Conservation (phyloP, 2,888 invertebrate genomes). For the Nymphalis urticae region DNA sequence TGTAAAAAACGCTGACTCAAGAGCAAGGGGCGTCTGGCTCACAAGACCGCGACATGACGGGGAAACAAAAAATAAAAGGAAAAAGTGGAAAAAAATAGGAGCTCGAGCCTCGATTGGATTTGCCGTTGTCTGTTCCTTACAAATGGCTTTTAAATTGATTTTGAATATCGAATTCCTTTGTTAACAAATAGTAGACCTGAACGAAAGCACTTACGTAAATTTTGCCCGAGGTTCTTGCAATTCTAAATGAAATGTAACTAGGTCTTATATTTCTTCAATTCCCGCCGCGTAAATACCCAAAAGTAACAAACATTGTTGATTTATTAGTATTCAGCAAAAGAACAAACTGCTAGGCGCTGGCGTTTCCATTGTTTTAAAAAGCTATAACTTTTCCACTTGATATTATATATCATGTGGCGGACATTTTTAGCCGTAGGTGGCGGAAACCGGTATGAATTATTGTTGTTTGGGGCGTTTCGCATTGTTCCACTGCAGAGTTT, state of each 20-base stretch:
- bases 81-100: conserved; percentile 66
- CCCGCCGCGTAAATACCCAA: conserved; percentile 44
- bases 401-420: conserved; percentile 79
- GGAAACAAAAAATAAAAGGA: conserved; percentile 63
- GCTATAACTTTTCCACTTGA: conserved; percentile 77
- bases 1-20: conserved; percentile 77
- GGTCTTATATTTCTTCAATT: conserved; percentile 22
- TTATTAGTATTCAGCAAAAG: conserved; percentile 61
- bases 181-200: conserved; percentile 54
- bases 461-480: conserved; percentile 78
- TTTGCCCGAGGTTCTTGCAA: conserved; percentile 19
- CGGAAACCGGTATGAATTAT: conserved; percentile 81
- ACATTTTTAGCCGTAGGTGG: conserved; percentile 82
- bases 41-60: conserved; percentile 77
- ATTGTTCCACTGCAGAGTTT: conserved; percentile 74
- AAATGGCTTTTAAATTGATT: conserved; percentile 80
- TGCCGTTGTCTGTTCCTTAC: conserved; percentile 78
- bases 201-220: conserved; percentile 23
- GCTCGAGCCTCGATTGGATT: conserved; percentile 75
- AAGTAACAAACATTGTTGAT: conserved; percentile 38
- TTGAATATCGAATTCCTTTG: conserved; percentile 67
- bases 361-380: conserved; percentile 77
- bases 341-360: conserved; percentile 55
- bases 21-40: conserved; percentile 77
- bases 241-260: conserved; percentile 21